phyloP scores from a whole-genome alignment of 2,113 vertebrate genomes.

The Gavia stellata region DNA sequence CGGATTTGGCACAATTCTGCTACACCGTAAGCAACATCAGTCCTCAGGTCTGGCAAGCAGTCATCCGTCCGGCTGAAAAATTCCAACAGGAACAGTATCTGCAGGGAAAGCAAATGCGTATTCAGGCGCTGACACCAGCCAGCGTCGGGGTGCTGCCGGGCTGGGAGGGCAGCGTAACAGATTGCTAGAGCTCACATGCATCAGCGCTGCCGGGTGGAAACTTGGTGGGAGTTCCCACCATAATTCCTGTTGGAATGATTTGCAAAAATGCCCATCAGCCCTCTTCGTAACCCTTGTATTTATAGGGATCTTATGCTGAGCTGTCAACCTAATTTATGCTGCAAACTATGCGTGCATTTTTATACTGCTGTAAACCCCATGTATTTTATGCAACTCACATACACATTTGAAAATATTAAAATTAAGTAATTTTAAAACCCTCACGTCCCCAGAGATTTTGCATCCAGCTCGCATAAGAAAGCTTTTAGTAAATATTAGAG shows the following conservation, averaged over 20 bases:
- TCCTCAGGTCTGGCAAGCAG: neutral
- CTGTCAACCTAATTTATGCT: neutral
- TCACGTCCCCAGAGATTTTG: neutral
- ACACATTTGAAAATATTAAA: neutral
- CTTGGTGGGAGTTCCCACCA: neutral
- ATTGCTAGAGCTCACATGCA: neutral
- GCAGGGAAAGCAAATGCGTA: neutral
- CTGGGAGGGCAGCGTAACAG: neutral
- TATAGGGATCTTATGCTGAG: neutral
- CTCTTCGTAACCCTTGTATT: neutral
- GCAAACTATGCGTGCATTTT: accelerated
- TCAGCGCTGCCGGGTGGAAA: neutral
- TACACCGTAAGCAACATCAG: neutral
- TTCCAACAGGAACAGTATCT: neutral
- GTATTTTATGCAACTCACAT: neutral
- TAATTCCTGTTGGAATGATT: neutral
- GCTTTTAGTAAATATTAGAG: neutral
- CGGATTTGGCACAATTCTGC: neutral
- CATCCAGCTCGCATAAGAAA: neutral
- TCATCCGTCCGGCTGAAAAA: neutral
- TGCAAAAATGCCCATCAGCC: neutral
- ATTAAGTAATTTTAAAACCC: neutral
- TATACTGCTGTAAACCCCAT: neutral
- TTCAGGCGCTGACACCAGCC: neutral
- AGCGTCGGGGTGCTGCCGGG: neutral